Base-by-base conservation (phyloP, 2,113 vertebrate genomes). In the Tupaia tana region DNA sequence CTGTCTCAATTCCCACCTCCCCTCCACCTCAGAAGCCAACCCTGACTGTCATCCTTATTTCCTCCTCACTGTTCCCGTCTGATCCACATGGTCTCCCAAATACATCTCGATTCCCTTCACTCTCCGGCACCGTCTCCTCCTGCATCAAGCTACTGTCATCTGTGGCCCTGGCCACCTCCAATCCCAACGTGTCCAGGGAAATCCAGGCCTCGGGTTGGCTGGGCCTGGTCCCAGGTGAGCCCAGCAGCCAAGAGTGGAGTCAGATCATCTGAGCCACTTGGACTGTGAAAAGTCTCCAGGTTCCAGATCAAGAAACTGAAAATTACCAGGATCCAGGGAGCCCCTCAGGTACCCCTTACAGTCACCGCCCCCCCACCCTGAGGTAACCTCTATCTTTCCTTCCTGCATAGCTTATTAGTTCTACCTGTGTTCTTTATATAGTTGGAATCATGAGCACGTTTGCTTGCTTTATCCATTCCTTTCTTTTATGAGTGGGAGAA, bases 141-240 rank as follows among this genome's bases (percentile, higher is more conserved):
- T 24, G 34, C 59, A 4, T 52, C 24, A 27, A n/a, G 56, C 34
- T 59, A 43, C 86, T 3, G 9, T 52, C 22, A 8, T 7, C 7
- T 1, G 80, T 34, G 58, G 59, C 63, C 16, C 0, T 0, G 6
- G 15, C 43, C 1, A 0, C 16, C 16, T 70, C 67, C 43, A 27
- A 18, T 54, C 31, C 58, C 86, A 56, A 80, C 2, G 1, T 31
- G 6, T 3, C 59, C 13, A 1, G 4, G 59, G 19, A 66, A 9
- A 74, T 27, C 29, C 15, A 3, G 74, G 54, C 61, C 29, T 75
- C 67, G 56, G 54, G 63, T 15, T 31, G 74, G 78, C 89, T 82
- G 63, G 59, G 29, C 34, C 86, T 86, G 81, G 10, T 85, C 85
- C 43, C 27, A 1, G n/a, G 58, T 73, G 27, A 2, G 11, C 52